These are phyloP conservation scores for Gymnopithys bicolor DNA, from an alignment of 2,797 vertebrate species.

Conservation along the genomic window DNA sequence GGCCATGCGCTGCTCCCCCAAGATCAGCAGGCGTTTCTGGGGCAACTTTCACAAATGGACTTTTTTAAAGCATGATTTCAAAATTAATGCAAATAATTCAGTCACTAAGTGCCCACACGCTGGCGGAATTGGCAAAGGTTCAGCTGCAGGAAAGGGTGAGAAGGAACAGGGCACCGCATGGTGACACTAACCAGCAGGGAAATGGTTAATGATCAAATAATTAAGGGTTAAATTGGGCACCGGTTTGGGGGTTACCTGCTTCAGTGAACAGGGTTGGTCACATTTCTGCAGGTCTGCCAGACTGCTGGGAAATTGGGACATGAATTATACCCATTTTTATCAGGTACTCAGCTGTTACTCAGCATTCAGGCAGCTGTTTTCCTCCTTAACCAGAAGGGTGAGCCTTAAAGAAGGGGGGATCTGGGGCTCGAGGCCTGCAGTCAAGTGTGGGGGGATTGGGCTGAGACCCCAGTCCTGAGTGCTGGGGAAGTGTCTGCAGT, in stretches of 20 bases:
- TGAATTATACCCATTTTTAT: background rate
- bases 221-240: background rate
- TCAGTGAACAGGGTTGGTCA: background rate
- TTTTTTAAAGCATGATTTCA: background rate
- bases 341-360: background rate
- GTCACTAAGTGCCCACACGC: fast-evolving
- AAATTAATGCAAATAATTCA: background rate
- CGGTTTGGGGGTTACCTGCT: background rate
- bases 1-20: background rate
- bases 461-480: background rate
- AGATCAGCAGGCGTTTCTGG: background rate
- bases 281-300: background rate
- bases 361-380: background rate
- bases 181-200: background rate
- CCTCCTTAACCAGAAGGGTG: background rate
- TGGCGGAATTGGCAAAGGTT: background rate
- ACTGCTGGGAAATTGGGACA: background rate
- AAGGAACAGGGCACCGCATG: background rate
- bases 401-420: background rate
- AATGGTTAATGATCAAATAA: background rate
- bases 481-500: background rate
- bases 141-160: background rate
- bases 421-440: background rate
- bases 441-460: background rate
- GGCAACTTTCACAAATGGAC: background rate